Base-by-base conservation (phyloP, 2,888 invertebrate genomes). In the Criorhina ranunculi region DNA sequence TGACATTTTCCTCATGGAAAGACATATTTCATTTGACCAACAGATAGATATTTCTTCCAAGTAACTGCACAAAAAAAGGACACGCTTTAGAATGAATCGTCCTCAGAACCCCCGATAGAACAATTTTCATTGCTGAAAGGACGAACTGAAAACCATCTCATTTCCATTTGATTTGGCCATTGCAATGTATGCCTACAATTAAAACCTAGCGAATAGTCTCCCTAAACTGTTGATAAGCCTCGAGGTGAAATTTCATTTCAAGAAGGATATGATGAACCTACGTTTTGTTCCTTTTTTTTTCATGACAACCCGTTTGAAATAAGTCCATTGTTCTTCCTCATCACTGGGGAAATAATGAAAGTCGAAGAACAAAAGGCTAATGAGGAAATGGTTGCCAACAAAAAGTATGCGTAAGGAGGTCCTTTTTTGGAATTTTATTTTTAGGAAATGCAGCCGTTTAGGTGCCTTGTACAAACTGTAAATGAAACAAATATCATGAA, bases 281-380 rank as follows among this genome's bases (percentile, higher is more conserved):
- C 12, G n/a, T 4, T 24, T 24, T 24, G 37, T 37, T 40, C 6
- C 12, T 40, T 12, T 40, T 40, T 40, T 37, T 8, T 37, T 7
- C 11, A 12, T 11, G 40, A 40, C 40, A 40, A 12, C 40, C n/a
- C 11, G n/a, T 40, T n/a, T 40, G n/a, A 40, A 40, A 12, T 40
- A 40, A 2, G 40, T 40, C 12, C 40, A 40, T 40, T 40, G 40
- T 40, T 40, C 40, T 5, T 2, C 12, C 12, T 12, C 40, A 0
- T 40, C 12, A 12, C 1, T 40, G 11, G n/a, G 12, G 11, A 40
- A 40, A 40, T 40, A 40, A 40, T 40, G 40, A 40, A 12, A 12
- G 40, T 40, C 5, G 40, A n/a, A 40, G 40, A 40, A 40, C 40
- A 40, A 40, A 40, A 40, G 40, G n/a, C 40, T 12, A 12, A n/a